Base-by-base conservation (phyloP, 2,113 vertebrate genomes). In the Oceanodroma tethys region DNA sequence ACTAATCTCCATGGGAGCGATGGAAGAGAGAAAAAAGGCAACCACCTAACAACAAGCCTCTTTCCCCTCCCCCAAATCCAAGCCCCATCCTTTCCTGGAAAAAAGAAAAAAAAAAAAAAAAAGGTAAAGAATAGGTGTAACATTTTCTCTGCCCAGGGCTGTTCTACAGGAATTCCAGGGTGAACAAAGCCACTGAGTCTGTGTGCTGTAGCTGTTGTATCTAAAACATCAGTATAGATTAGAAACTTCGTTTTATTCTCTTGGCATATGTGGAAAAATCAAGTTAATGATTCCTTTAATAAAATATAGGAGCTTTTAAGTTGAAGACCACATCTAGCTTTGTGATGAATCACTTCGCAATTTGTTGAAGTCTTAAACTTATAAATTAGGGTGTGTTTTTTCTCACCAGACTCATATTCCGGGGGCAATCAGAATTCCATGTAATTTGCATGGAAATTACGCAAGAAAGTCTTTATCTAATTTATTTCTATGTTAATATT, bases 401-500 rank as follows among this genome's bases (percentile, higher is more conserved):
- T n/a, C 74, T 92, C 29, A 52, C 34, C 22, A 91, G 55, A 83
- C 3, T 2, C 21, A 53, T 92, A 50, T 88, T 92, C 62, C 1
- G 3, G n/a, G 22, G 48, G 43, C 72, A 84, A 62, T 73, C 43
- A 47, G 45, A 88, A 30, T 91, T 94, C 66, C 16, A 27, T 76
- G n/a, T 58, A 92, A 90, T 93, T 96, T 96, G 82, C 94, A 95
- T 73, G 20, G 50, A 84, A 66, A 86, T 80, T 67, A 36, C 3
- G 7, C 27, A 80, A 90, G 21, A 91, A 67, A 5, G 17, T 47
- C 73, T 93, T 78, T 62, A 70, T 95, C 59, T 84, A 82, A 91
- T 95, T 88, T 94, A 95, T 91, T 95, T 96, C 52, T 66, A 45
- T 72, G 59, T 86, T 86, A 90, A 91, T 93, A 92, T 91, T 96